Conservation (phyloP, 2,797 vertebrate genomes). For the Sebastes vulpes region DNA sequence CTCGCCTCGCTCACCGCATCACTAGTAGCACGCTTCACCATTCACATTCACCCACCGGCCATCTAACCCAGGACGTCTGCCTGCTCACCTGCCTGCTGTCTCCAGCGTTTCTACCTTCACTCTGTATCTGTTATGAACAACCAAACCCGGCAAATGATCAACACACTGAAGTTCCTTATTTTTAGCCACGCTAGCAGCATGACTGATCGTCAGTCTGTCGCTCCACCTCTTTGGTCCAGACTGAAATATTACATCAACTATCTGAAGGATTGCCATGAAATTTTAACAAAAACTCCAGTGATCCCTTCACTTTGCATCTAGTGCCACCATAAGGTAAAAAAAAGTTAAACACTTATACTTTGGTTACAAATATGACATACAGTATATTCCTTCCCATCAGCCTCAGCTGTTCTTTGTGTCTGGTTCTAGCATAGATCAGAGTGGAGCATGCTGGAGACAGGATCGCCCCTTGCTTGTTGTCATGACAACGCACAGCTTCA, state of each 20-base stretch:
- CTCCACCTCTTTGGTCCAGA: too few species aligned
- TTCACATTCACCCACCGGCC: not conserved
- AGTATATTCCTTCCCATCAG: not conserved
- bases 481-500: constrained; percentile 42
- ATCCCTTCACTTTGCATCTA: not conserved
- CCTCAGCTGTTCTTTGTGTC: not conserved
- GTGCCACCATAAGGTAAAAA: not conserved
- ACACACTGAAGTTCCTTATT: not conserved
- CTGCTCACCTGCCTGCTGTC: constrained; percentile 33
- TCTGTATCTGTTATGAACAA: not conserved
- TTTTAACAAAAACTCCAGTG: too few species aligned
- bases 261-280: not conserved
- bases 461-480: constrained; percentile 6
- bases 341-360: not conserved
- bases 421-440: constrained; percentile 3
- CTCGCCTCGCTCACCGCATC: constrained; percentile 33
- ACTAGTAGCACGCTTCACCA: constrained; percentile 42
- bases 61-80: constrained; percentile 21
- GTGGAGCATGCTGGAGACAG: constrained; percentile 63
- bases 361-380: fast-evolving
- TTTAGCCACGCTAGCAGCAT: not conserved
- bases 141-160: not conserved
- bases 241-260: too few species aligned
- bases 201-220: too few species aligned
- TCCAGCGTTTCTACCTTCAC: constrained; percentile 46